A percentile compares a stretch with the other conserved stretches of the same genome.
These are phyloP conservation scores for Corbicula japonica DNA, from an alignment of 2,888 invertebrate species.

Conservation along the genomic window DNA sequence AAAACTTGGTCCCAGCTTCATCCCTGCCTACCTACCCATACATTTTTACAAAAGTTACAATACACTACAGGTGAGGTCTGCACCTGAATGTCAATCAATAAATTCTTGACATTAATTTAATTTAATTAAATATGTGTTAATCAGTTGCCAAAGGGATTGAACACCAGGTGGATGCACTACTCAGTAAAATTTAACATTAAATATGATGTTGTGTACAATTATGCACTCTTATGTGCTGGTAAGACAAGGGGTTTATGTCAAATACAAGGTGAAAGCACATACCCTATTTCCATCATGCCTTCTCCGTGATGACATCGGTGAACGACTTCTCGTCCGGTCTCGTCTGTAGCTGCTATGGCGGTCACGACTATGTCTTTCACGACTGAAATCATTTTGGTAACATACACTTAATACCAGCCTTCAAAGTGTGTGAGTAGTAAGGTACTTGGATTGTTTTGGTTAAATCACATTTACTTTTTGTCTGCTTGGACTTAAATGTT, in stretches of 20 bases:
- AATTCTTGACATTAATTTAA: background rate
- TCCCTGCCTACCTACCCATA: no score
- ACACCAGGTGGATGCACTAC: background rate
- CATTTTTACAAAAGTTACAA: no score
- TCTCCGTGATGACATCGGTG: slow-evolving; percentile 93
- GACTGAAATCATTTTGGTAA: background rate
- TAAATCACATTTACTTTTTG: no score
- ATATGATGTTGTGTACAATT: background rate
- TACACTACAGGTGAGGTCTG: no score
- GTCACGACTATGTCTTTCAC: slow-evolving; percentile 38
- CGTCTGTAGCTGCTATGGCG: slow-evolving; percentile 85
- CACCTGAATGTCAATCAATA: no score
- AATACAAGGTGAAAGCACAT: slow-evolving; percentile 73
- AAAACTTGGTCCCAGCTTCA: background rate
- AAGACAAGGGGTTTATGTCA: background rate
- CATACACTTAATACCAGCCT: no score
- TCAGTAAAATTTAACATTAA: background rate
- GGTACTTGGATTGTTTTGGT: no score
- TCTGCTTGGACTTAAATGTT: no score
- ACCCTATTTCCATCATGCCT: slow-evolving; percentile 91
- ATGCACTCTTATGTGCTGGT: background rate
- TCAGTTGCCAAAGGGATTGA: background rate
- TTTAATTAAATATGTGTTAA: background rate
- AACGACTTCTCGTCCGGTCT: slow-evolving; percentile 85
- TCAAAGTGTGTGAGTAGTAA: no score